phyloP scores from a whole-genome alignment of 2,113 vertebrate species.

The Talpa occidentalis region DNA sequence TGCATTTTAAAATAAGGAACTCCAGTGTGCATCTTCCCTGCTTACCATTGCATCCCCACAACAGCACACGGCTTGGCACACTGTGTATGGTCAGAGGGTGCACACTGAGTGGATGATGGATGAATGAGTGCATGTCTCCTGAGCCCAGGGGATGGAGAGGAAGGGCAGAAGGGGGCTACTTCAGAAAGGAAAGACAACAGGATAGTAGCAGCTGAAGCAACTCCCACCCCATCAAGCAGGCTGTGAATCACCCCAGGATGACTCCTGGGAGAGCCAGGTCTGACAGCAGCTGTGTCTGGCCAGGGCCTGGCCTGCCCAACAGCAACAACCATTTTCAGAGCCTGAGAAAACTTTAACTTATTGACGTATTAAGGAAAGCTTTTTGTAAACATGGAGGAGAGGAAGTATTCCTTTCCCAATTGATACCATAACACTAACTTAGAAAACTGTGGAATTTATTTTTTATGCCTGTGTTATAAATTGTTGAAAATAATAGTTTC shows the following conservation, averaged over 20 bases:
- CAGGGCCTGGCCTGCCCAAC: neutral
- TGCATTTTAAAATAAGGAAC: neutral
- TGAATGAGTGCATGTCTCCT: neutral
- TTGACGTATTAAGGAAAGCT: neutral
- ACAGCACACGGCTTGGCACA: neutral
- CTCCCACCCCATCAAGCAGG: accelerated
- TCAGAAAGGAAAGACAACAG: neutral
- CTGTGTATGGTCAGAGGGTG: neutral
- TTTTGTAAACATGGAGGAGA: neutral
- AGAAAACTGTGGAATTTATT: neutral
- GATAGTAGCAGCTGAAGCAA: neutral
- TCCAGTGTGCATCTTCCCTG: neutral
- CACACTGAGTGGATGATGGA: neutral
- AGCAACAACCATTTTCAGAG: neutral
- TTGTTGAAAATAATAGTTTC: slow-evolving; percentile 44
- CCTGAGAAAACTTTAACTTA: neutral
- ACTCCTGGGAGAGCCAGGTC: neutral
- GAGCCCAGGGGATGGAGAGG: neutral
- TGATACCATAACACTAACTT: neutral
- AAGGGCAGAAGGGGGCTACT: neutral
- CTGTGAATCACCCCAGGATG: neutral
- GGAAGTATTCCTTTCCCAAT: neutral
- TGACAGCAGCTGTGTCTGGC: neutral
- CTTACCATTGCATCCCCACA: neutral
- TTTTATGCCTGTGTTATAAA: slow-evolving; percentile 10